A percentile compares a stretch with the other conserved stretches of the same genome.
Evolutionary conservation across 2,797 vertebrate genomes (phyloP).

Genomic region (Pogonophryne albipinna): DNA sequence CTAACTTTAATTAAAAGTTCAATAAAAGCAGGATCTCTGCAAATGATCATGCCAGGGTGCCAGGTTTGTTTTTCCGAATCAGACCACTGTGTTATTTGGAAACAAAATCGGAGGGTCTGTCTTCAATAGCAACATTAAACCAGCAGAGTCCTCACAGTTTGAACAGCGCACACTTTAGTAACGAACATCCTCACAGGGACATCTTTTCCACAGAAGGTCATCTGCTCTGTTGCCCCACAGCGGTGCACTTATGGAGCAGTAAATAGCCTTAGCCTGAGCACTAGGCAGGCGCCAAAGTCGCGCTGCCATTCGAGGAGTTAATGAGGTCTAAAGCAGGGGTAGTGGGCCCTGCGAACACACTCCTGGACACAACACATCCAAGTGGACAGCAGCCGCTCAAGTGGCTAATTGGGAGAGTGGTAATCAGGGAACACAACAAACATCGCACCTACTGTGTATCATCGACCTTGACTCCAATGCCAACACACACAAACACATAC

Average conservation of each 20-base stretch:
- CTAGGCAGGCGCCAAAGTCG: constrained; percentile 79
- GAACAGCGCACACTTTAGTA: constrained; percentile 28
- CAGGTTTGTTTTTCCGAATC: not conserved
- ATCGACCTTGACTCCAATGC: constrained; percentile 83
- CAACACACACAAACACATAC: constrained; percentile 73
- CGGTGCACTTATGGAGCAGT: constrained; percentile 78
- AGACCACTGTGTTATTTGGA: not conserved
- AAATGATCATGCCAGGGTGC: not conserved
- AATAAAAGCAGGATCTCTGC: not conserved
- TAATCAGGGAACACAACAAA: constrained; percentile 85
- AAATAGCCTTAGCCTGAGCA: constrained; percentile 83
- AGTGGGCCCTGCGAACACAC: constrained; percentile 76
- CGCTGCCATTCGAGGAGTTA: constrained; percentile 79
- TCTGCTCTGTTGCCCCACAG: constrained; percentile 72
- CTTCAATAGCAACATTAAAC: not conserved
- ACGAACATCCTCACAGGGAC: constrained; percentile 56
- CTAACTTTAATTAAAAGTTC: too few species aligned
- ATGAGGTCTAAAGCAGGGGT: constrained; percentile 84
- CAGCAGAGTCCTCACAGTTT: constrained; percentile 21
- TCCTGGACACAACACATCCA: constrained; percentile 85
- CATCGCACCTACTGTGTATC: constrained; percentile 87
- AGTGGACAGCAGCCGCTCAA: constrained; percentile 89
- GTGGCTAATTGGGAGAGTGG: constrained; percentile 86
- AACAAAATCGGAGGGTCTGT: not conserved
- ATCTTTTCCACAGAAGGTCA: constrained; percentile 82